Percentiles rank a stretch among this genome's conserved stretches.
Evolutionary conservation across 2,888 invertebrate species (phyloP).

Genomic region (Epicampocera succincta): DNA sequence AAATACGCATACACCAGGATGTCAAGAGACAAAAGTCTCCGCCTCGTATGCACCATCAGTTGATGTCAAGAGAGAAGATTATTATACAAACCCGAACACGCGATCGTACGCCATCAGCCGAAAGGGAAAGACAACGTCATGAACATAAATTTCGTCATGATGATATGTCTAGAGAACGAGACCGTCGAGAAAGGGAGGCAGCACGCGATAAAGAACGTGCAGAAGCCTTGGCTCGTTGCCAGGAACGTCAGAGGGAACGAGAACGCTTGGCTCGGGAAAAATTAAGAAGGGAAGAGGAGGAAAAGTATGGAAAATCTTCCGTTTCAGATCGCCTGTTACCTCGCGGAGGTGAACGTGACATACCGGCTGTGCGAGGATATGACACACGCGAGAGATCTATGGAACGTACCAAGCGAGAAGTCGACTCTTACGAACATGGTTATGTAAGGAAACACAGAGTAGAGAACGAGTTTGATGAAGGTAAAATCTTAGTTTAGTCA

Average conservation of each 20-base stretch:
- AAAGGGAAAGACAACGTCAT: slow-evolving; percentile 77
- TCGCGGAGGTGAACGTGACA: slow-evolving; percentile 85
- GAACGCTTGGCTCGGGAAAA: slow-evolving; percentile 82
- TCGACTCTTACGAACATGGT: slow-evolving; percentile 76
- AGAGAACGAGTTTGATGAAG: slow-evolving; percentile 71
- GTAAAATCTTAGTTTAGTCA: slow-evolving; percentile 25
- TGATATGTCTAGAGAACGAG: slow-evolving; percentile 78
- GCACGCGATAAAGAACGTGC: slow-evolving; percentile 85
- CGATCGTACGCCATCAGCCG: slow-evolving; percentile 79
- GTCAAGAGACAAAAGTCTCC: slow-evolving; percentile 83
- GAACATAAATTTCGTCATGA: slow-evolving; percentile 79
- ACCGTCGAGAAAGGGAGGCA: slow-evolving; percentile 84
- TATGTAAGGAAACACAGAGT: slow-evolving; percentile 59
- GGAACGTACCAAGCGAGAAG: slow-evolving; percentile 76
- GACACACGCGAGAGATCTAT: slow-evolving; percentile 79
- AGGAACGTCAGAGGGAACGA: slow-evolving; percentile 84
- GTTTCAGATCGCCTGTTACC: slow-evolving; percentile 85
- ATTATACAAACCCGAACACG: slow-evolving; percentile 80
- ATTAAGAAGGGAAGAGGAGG: slow-evolving; percentile 81
- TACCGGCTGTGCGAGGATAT: slow-evolving; percentile 82
- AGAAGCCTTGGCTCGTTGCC: slow-evolving; percentile 86
- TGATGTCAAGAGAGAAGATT: slow-evolving; percentile 80
- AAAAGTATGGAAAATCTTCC: slow-evolving; percentile 74
- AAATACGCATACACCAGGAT: slow-evolving; percentile 79
- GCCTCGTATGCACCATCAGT: slow-evolving; percentile 81